Evolutionary conservation across 1,140 invertebrate genomes (phyloP).

Genomic region (Drosophila novamexicana): DNA sequence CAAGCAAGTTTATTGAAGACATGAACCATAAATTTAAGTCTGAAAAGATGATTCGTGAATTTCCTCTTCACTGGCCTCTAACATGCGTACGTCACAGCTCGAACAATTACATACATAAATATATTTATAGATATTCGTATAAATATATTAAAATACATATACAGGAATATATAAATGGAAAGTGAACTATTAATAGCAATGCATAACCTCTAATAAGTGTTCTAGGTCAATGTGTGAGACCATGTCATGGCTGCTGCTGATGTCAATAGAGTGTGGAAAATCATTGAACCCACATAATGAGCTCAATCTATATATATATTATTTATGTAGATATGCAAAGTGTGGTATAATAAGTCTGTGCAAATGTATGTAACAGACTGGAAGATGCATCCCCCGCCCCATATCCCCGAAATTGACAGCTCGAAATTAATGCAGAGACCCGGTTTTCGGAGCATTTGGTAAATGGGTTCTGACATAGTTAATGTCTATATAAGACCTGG

Average conservation of each 20-base stretch:
- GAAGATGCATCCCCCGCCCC: too few species aligned
- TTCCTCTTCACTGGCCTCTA: constrained; percentile 30
- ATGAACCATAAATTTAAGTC: constrained; percentile 26
- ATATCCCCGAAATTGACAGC: too few species aligned
- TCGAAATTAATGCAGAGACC: too few species aligned
- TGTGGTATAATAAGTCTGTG: too few species aligned
- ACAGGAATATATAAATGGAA: constrained; percentile 19
- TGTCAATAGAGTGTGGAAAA: constrained; percentile 55
- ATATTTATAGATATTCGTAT: constrained; percentile 26
- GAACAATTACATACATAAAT: constrained; percentile 33
- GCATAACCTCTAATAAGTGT: constrained; percentile 71
- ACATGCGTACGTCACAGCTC: constrained; percentile 43
- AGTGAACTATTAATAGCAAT: constrained; percentile 57
- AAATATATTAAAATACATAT: constrained; percentile 28
- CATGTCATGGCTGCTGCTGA: constrained; percentile 63
- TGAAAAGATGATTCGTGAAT: constrained; percentile 27
- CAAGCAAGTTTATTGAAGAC: background rate
- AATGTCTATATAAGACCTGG: too few species aligned
- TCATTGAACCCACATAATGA: background rate
- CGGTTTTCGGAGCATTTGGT: too few species aligned
- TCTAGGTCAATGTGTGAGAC: constrained; percentile 69
- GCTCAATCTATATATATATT: too few species aligned
- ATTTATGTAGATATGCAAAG: too few species aligned
- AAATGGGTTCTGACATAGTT: too few species aligned
- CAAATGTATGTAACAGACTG: too few species aligned